Percentiles rank a stretch among this genome's conserved stretches.
Evolutionary conservation across 2,113 vertebrate genomes (phyloP).

Genomic region (Stomatorhinus ivindoensis): DNA sequence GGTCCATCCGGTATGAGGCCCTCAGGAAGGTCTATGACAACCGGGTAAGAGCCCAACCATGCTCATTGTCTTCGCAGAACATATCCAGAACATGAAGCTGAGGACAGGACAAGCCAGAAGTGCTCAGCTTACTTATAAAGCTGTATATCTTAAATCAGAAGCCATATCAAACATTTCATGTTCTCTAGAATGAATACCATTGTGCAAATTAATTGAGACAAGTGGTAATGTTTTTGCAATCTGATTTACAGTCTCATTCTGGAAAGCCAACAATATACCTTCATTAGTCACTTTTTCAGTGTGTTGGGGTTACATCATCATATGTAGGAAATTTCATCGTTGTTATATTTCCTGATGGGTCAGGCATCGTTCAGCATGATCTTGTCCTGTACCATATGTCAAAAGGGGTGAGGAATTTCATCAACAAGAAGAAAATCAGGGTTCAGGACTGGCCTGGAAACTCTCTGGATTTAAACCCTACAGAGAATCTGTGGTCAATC

Average conservation of each 20-base stretch:
- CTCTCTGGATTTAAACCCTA: background rate
- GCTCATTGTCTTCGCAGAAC: background rate
- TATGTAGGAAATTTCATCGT: background rate
- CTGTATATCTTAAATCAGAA: background rate
- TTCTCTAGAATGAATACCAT: background rate
- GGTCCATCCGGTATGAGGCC: constrained; percentile 95
- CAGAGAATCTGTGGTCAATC: background rate
- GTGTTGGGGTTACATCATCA: background rate
- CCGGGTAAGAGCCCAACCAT: constrained; percentile 64
- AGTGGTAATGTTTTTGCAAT: background rate
- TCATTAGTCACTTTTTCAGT: background rate
- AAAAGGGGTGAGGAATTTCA: background rate
- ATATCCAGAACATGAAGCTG: background rate
- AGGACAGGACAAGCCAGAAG: background rate
- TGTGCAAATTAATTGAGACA: background rate
- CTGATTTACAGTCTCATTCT: background rate
- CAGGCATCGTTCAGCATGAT: background rate
- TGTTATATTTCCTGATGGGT: background rate
- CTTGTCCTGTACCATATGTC: background rate
- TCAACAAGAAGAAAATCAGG: background rate
- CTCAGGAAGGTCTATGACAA: constrained; percentile 98
- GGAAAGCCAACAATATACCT: background rate
- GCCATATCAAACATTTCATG: background rate
- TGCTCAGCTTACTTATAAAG: background rate
- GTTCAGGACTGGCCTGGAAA: background rate